Percentiles rank a stretch among this genome's conserved stretches.
Conservation (phyloP, 1,140 invertebrate genomes). For the Brachionus rubens region DNA sequence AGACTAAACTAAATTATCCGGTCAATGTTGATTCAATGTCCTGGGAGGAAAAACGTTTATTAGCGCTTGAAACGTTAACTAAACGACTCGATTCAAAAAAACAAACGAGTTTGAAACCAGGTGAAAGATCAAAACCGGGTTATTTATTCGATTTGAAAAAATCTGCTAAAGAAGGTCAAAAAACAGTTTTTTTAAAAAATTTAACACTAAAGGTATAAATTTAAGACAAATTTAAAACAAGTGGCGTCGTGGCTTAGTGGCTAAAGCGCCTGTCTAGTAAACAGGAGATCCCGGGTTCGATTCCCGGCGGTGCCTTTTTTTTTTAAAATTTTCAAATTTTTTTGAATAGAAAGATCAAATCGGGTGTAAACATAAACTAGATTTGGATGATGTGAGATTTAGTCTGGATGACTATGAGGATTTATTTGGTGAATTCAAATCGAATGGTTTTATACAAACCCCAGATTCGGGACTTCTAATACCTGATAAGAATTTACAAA, state of each 20-base stretch:
- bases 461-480: background rate
- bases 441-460: conserved; percentile 44
- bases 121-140: background rate
- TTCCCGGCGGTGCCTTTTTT: conserved; percentile 42
- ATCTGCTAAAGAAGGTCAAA: background rate
- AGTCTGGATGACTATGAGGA: background rate
- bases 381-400: conserved; percentile 8
- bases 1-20: background rate
- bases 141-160: background rate
- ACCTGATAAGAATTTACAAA: conserved; percentile 4
- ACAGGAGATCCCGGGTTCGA: conserved; percentile 44
- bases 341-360: too few species aligned
- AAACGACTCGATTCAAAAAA: background rate
- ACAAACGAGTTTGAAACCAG: background rate
- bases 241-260: conserved; percentile 39
- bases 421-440: background rate
- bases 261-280: conserved; percentile 44
- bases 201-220: background rate
- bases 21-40: background rate
- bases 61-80: background rate
- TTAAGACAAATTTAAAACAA: background rate
- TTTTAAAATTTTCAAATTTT: background rate
- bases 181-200: background rate
- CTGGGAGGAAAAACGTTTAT: background rate
- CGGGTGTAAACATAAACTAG: too few species aligned